Evolutionary conservation across 2,888 invertebrate species (phyloP), one percentile per base, ranked within the genome.

Genomic region (Ceraclea dissimilis): DNA sequence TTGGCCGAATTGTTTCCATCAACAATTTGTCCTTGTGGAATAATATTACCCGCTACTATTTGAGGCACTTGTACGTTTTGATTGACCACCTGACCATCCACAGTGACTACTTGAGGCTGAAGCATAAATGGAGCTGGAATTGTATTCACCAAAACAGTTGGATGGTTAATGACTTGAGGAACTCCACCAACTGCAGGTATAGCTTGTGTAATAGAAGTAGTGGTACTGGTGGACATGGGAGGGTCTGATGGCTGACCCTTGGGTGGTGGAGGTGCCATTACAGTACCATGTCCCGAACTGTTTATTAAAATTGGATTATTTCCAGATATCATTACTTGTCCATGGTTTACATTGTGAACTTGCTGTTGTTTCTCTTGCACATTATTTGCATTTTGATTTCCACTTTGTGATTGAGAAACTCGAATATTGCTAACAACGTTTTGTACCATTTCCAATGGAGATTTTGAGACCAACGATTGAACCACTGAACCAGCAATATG

Each of bases 121-220:
- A 91, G 79, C 5, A 91, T 83, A 63, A 89, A 87, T 0, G 89
- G 89, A 17, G 87, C 78, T 50, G 85, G 86, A 60, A 91, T 72
- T 0, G 90, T 84, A 66, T 92, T 92, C 1, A 93, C 85, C 4
- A 93, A 79, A 0, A 90, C 88, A 0, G 90, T 85, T 22, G 87
- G 86, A 66, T 84, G 88, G 22, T 86, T 87, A 2, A 88, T 77
- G 17, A 88, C 81, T 2, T 85, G 81, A 63, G 83, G 84, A 1
- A 81, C 79, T 1, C 80, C 79, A 0, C 79, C 80, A 1, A 81
- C 82, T 0, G 83, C 79, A 1, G 85, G 82, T 39, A 83, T 79
- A 0, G 83, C 82, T 69, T 85, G 84, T 10, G 81, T 79, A 6
- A 83, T 79, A 1, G 85, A 79, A 0, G 81, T 82, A 1, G 81